Evolutionary conservation across 35 echinoderm and acorn worm genomes (phyloP).

Genomic region (Ptychodera flava): DNA sequence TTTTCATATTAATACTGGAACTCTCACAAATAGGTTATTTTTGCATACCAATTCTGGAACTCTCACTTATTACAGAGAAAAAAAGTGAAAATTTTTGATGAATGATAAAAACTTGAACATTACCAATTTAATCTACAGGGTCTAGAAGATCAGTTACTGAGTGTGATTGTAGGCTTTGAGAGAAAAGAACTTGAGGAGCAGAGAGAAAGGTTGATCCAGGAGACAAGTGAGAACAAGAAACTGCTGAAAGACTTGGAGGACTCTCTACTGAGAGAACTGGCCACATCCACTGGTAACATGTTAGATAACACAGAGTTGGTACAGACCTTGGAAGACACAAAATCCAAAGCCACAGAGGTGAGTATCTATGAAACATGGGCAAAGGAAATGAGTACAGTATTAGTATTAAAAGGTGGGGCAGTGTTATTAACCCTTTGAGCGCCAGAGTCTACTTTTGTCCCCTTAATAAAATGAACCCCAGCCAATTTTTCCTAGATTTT

Average conservation of each 20-base stretch:
- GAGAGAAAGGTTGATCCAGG: slow-evolving; percentile 94
- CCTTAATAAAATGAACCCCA: too few species aligned
- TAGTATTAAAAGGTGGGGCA: too few species aligned
- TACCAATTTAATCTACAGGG: slow-evolving; percentile 33
- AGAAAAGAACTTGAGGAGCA: slow-evolving; percentile 96
- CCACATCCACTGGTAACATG: slow-evolving; percentile 99
- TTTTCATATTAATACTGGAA: too few species aligned
- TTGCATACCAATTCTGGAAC: too few species aligned
- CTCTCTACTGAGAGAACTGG: slow-evolving; percentile 88
- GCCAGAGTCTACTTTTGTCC: too few species aligned
- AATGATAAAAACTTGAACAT: not conserved
- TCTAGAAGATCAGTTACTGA: slow-evolving; percentile 94
- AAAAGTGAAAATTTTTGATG: too few species aligned
- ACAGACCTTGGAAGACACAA: slow-evolving; percentile 90
- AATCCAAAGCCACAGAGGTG: slow-evolving; percentile 98
- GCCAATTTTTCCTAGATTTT: too few species aligned
- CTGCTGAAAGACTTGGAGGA: slow-evolving; percentile 95
- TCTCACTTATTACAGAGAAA: too few species aligned
- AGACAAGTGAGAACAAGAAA: slow-evolving; percentile 94
- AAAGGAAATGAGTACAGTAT: not conserved
- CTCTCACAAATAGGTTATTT: too few species aligned
- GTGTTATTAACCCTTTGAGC: too few species aligned
- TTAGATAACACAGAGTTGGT: slow-evolving; percentile 93
- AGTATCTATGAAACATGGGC: not conserved
- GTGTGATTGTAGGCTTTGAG: slow-evolving; percentile 97